These are phyloP conservation scores for Eclectus roratus DNA, from an alignment of 2,113 vertebrate species.

Conservation along the genomic window DNA sequence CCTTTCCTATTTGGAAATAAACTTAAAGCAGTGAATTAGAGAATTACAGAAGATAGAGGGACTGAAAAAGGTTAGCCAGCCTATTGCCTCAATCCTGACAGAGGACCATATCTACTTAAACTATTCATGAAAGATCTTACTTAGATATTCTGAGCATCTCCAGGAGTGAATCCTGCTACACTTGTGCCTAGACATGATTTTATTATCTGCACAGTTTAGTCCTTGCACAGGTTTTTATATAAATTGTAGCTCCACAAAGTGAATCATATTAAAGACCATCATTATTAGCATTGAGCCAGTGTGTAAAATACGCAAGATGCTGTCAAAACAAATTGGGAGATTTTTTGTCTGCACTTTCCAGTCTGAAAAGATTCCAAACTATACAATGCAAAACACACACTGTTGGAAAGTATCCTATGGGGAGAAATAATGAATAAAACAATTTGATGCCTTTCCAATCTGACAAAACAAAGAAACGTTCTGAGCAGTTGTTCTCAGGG, in stretches of 20 bases:
- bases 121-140: not conserved
- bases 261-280: not conserved
- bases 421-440: slow-evolving; percentile 51
- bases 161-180: not conserved
- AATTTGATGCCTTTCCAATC: slow-evolving; percentile 33
- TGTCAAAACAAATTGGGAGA: not conserved
- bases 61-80: not conserved
- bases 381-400: not conserved
- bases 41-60: not conserved
- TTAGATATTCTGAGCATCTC: not conserved
- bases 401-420: not conserved
- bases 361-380: slow-evolving; percentile 12
- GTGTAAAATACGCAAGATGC: not conserved
- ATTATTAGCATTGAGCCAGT: not conserved
- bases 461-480: slow-evolving; percentile 46
- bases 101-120: not conserved
- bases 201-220: not conserved
- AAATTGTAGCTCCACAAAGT: not conserved
- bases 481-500: not conserved
- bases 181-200: not conserved
- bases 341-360: not conserved
- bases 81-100: not conserved
- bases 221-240: not conserved
- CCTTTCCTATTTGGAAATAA: not conserved
- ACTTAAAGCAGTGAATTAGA: not conserved